Conservation (phyloP, 2,888 invertebrate species). For the Prosapia bicincta region DNA sequence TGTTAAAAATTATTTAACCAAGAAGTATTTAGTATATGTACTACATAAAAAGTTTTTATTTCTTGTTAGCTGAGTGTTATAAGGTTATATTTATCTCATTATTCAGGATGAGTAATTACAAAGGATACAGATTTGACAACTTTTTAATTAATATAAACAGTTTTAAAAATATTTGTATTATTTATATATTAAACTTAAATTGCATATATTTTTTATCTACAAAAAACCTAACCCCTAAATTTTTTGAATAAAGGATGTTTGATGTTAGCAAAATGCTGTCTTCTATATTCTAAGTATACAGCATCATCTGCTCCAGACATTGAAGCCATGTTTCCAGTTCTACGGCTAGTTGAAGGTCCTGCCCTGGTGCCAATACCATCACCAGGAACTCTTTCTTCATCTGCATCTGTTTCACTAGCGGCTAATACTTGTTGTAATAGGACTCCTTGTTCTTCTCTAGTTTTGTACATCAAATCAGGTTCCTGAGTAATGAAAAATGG, state of each 20-base stretch:
- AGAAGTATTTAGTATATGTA: no score
- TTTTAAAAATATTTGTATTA: no score
- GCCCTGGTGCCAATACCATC: constrained; percentile 48
- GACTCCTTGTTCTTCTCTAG: constrained; percentile 88
- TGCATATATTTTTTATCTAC: no score
- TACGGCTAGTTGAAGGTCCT: constrained; percentile 43
- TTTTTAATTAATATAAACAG: no score
- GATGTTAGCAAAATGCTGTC: constrained; percentile 51
- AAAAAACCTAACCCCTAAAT: constrained; percentile 52
- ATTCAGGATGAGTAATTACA: no score
- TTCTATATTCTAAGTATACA: constrained; percentile 71
- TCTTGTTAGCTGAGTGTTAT: no score
- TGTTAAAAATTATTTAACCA: no score
- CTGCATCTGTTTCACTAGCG: constrained; percentile 93
- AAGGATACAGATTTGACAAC: no score
- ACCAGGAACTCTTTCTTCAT: constrained; percentile 86
- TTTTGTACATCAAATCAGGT: constrained; percentile 76
- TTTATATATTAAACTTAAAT: no score
- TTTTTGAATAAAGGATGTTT: constrained; percentile 97
- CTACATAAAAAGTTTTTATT: no score
- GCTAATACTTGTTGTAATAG: constrained; percentile 88
- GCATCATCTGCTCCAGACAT: constrained; percentile 96
- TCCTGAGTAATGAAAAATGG: constrained; percentile 49
- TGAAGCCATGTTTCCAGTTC: constrained; percentile 71
- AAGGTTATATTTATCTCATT: no score